Conservation (phyloP, 2,113 vertebrate genomes). For the Colius striatus region DNA sequence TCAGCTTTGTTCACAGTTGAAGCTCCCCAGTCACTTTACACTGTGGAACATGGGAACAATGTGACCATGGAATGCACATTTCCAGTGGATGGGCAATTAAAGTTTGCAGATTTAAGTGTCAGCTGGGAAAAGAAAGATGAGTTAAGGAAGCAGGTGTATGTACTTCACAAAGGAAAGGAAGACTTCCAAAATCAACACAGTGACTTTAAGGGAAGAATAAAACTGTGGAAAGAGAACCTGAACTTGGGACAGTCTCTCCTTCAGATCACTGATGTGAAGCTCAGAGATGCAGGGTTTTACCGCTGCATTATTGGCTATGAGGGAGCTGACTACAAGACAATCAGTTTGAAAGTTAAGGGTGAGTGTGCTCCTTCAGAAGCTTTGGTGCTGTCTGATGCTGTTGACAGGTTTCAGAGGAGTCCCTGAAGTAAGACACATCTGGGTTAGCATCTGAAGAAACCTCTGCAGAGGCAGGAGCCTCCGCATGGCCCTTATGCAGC, state of each 20-base stretch:
- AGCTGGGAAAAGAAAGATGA: conserved; percentile 79
- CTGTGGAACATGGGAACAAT: conserved; percentile 74
- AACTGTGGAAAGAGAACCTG: conserved; percentile 79
- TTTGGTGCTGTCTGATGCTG: neutral
- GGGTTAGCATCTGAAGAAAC: neutral
- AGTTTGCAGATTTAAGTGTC: conserved; percentile 71
- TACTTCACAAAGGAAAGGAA: conserved; percentile 69
- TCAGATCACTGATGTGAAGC: conserved; percentile 77
- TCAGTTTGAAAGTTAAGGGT: conserved; percentile 85
- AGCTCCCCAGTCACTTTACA: conserved; percentile 65
- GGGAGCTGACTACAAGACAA: conserved; percentile 85
- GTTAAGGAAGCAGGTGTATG: conserved; percentile 70
- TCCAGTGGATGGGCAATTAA: conserved; percentile 53
- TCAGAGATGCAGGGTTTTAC: conserved; percentile 86
- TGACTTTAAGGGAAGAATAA: conserved; percentile 74
- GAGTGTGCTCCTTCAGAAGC: neutral
- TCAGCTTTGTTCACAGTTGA: conserved; percentile 85
- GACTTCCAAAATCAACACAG: conserved; percentile 44
- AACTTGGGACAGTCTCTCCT: conserved; percentile 77
- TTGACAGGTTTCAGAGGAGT: neutral
- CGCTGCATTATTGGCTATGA: conserved; percentile 79
- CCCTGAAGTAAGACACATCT: neutral
- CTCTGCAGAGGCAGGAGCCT: fast-evolving
- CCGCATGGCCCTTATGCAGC: fast-evolving
- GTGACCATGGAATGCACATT: conserved; percentile 88